These are phyloP conservation scores for Desoria tigrina DNA, from an alignment of 2,888 invertebrate genomes.

Conservation along the genomic window DNA sequence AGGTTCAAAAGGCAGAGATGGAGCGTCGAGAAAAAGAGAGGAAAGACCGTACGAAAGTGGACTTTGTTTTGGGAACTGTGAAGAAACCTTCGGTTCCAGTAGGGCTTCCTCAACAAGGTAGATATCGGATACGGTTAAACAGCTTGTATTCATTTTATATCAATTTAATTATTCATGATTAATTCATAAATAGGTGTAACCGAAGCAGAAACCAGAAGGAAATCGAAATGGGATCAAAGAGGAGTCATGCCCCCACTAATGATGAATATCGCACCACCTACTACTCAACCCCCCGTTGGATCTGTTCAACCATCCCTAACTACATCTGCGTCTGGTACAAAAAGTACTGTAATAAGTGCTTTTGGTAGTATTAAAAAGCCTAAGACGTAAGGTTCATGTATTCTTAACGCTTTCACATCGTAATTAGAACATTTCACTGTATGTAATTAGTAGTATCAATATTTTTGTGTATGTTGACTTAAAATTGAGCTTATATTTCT, in stretches of 20 bases:
- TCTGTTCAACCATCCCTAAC: conserved; percentile 55
- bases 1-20: conserved; percentile 85
- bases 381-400: conserved; percentile 32
- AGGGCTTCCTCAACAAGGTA: neutral
- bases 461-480: no score
- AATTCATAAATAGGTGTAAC: conserved; percentile 72
- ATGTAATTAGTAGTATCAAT: no score
- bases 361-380: conserved; percentile 84
- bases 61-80: conserved; percentile 73
- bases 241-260: conserved; percentile 41
- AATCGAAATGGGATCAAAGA: conserved; percentile 92
- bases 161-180: neutral
- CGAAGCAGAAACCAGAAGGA: conserved; percentile 60
- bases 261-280: conserved; percentile 13
- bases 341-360: conserved; percentile 88
- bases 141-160: no score
- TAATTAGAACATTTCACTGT: no score
- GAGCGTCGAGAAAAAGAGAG: conserved; percentile 86
- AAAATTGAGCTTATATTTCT: no score
- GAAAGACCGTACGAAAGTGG: conserved; percentile 68
- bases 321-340: conserved; percentile 73
- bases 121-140: no score
- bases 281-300: conserved; percentile 15
- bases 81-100: neutral
- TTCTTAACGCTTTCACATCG: no score